These are phyloP conservation scores for Manduca sexta DNA, from an alignment of 1,140 invertebrate species.

Conservation along the genomic window DNA sequence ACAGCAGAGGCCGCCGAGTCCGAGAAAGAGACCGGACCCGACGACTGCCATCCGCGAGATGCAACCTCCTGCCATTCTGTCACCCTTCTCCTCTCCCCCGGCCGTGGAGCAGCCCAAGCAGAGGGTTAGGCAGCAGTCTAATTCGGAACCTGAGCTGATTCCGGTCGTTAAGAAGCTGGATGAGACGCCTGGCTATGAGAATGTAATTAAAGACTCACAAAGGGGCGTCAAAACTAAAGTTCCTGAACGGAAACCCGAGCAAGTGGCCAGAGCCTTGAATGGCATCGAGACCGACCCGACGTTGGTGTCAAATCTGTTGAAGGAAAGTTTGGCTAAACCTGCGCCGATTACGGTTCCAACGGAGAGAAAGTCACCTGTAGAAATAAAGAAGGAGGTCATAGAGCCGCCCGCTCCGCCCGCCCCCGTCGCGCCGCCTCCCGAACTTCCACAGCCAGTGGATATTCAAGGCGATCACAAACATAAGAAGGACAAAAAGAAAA, in stretches of 20 bases:
- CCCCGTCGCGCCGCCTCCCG: slow-evolving; percentile 11
- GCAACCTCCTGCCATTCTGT: slow-evolving; percentile 59
- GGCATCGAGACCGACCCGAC: slow-evolving; percentile 68
- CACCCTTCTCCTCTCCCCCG: slow-evolving; percentile 61
- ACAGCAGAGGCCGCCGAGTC: slow-evolving; percentile 32
- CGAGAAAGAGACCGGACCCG: slow-evolving; percentile 48
- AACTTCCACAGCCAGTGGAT: slow-evolving; percentile 18
- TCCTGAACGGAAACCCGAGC: slow-evolving; percentile 36
- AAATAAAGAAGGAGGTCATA: slow-evolving; percentile 41
- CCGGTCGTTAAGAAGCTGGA: slow-evolving; percentile 63
- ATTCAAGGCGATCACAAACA: slow-evolving; percentile 51
- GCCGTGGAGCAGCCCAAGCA: slow-evolving; percentile 30
- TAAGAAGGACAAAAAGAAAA: slow-evolving; percentile 71
- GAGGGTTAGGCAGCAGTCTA: slow-evolving; percentile 37
- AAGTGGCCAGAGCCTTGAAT: slow-evolving; percentile 34
- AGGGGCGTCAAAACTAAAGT: slow-evolving; percentile 36
- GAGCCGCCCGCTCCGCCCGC: slow-evolving; percentile 12
- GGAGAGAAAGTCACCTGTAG: slow-evolving; percentile 45
- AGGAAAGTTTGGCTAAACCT: slow-evolving; percentile 63
- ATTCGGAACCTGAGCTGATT: slow-evolving; percentile 56
- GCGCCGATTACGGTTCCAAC: slow-evolving; percentile 51
- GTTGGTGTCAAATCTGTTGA: slow-evolving; percentile 63
- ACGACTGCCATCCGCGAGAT: slow-evolving; percentile 48
- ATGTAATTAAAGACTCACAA: slow-evolving; percentile 52
- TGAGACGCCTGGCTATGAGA: slow-evolving; percentile 60